Percentiles rank a stretch among this genome's conserved stretches.
Evolutionary conservation across 2,888 invertebrate genomes (phyloP).

Genomic region (Elysia crispata): DNA sequence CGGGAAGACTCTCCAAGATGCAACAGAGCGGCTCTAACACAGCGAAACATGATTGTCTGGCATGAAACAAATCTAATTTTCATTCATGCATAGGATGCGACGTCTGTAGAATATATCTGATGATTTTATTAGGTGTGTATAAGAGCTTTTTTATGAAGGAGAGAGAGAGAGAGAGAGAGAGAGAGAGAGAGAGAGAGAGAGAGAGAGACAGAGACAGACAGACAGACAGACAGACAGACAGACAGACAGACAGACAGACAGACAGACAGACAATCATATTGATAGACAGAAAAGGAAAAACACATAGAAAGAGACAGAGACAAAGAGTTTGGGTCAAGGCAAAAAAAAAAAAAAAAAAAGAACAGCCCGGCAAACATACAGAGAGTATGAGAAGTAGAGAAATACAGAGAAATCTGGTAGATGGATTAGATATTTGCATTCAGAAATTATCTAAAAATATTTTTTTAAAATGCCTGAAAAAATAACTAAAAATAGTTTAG

Average conservation of each 20-base stretch:
- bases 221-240: slow-evolving; percentile 16
- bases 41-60: no score
- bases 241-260: slow-evolving; percentile 14
- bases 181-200: slow-evolving; percentile 14
- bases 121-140: neutral
- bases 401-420: neutral
- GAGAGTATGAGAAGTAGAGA: neutral
- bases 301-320: neutral
- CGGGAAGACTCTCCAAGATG: no score
- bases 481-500: no score
- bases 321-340: neutral
- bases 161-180: slow-evolving; percentile 13
- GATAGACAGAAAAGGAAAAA: slow-evolving; percentile 20
- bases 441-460: no score
- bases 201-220: slow-evolving; percentile 18
- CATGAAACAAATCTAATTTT: no score
- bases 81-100: no score
- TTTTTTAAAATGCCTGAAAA: no score
- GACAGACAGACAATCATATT: slow-evolving; percentile 5
- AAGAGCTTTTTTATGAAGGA: neutral
- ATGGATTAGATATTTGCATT: neutral
- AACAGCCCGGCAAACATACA: neutral
- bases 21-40: no score
- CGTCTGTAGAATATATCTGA: neutral
- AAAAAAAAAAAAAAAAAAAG: neutral